Evolutionary conservation across 2,888 invertebrate species (phyloP).

Genomic region (Eupithecia inturbata): DNA sequence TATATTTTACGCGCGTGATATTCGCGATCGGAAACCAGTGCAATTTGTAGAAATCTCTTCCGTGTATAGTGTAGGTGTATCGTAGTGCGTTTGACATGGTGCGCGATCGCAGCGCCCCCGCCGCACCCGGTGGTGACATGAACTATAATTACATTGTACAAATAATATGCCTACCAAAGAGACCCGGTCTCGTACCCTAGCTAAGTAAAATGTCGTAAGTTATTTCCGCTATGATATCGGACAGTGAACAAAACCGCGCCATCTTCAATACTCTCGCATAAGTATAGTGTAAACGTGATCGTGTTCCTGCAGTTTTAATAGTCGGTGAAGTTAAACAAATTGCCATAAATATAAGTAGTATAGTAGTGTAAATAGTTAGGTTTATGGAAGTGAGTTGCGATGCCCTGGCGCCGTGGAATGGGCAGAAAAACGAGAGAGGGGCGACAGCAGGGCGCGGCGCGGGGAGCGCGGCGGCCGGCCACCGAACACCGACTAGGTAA

Average conservation of each 20-base stretch:
- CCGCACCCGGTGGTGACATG: slow-evolving; percentile 71
- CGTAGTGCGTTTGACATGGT: slow-evolving; percentile 75
- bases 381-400: slow-evolving; percentile 74
- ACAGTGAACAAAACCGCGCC: slow-evolving; percentile 79
- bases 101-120: slow-evolving; percentile 67
- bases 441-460: slow-evolving; percentile 34
- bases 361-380: slow-evolving; percentile 82
- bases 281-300: slow-evolving; percentile 83
- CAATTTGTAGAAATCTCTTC: slow-evolving; percentile 84
- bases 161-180: slow-evolving; percentile 85
- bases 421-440: slow-evolving; percentile 72
- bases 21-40: slow-evolving; percentile 83
- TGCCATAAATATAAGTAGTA: slow-evolving; percentile 84
- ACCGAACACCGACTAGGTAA: slow-evolving; percentile 82
- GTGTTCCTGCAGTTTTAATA: slow-evolving; percentile 84
- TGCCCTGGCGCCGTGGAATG: slow-evolving; percentile 78
- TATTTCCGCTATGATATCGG: slow-evolving; percentile 72
- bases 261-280: slow-evolving; percentile 83
- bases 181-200: slow-evolving; percentile 85
- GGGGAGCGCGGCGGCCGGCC: slow-evolving; percentile 74
- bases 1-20: slow-evolving; percentile 80
- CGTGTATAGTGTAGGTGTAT: slow-evolving; percentile 82
- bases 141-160: slow-evolving; percentile 83
- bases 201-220: slow-evolving; percentile 82
- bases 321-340: slow-evolving; percentile 84